A percentile compares a stretch with the other conserved stretches of the same genome.
Conservation (phyloP, 1,140 invertebrate species). For the Mactra quadrangularis region DNA sequence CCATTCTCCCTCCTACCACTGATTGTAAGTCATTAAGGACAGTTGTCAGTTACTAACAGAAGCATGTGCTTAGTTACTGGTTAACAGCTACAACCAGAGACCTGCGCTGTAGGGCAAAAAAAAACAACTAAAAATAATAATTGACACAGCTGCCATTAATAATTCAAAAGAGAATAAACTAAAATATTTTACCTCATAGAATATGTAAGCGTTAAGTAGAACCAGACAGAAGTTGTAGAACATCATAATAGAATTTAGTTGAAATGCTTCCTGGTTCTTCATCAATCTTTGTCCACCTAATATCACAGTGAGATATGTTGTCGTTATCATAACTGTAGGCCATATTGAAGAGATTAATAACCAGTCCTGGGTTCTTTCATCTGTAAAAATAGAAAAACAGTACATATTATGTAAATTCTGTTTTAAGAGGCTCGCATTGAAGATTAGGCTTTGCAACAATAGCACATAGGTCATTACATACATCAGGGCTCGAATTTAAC, state of each 20-base stretch:
- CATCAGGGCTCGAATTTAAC: too few species aligned
- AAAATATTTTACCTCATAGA: conserved; percentile 72
- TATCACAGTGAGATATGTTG: conserved; percentile 82
- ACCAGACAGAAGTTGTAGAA: conserved; percentile 94
- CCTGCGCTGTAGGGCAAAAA: too few species aligned
- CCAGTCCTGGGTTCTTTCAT: conserved; percentile 84
- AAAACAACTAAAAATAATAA: too few species aligned
- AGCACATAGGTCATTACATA: too few species aligned
- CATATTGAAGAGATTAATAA: conserved; percentile 83
- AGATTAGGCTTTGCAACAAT: too few species aligned
- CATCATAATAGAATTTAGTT: conserved; percentile 91
- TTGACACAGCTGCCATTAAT: too few species aligned
- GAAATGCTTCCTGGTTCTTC: conserved; percentile 93
- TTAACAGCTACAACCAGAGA: too few species aligned
- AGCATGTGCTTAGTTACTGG: too few species aligned
- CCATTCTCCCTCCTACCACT: too few species aligned
- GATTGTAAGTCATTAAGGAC: too few species aligned
- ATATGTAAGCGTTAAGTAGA: conserved; percentile 91
- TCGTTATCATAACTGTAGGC: conserved; percentile 81
- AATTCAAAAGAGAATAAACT: too few species aligned
- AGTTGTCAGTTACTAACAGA: too few species aligned
- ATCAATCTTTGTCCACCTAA: conserved; percentile 90
- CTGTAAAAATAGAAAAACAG: conserved; percentile 74
- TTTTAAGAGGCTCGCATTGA: not conserved
- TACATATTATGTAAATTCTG: not conserved